Percentiles rank a stretch among this genome's conserved stretches.
Conservation (phyloP, 2,797 vertebrate genomes). For the Manis pentadactyla region DNA sequence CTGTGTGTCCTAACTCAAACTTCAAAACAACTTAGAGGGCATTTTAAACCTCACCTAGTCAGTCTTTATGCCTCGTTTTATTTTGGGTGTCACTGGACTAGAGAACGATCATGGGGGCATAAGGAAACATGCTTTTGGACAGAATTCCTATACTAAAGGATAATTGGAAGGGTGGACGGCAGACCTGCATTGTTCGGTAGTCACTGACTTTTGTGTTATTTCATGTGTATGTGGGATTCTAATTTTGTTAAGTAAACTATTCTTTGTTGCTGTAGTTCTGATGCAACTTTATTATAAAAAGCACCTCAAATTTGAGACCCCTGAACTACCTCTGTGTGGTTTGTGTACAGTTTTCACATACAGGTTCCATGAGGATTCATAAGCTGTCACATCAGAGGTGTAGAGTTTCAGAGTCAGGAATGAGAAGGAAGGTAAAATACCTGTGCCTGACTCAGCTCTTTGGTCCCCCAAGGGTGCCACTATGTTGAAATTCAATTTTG, state of each 20-base stretch:
- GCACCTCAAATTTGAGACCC: neutral
- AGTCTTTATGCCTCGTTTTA: accelerated
- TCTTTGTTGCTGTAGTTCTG: constrained; percentile 30
- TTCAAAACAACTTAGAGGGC: neutral
- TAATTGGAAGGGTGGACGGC: neutral
- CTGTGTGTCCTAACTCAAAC: neutral
- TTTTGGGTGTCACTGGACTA: accelerated
- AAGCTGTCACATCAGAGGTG: accelerated
- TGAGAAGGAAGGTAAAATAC: accelerated
- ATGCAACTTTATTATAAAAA: constrained; percentile 39
- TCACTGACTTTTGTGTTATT: constrained; percentile 51
- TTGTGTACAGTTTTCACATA: accelerated
- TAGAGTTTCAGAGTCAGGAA: accelerated
- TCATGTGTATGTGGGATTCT: neutral
- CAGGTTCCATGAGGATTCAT: accelerated
- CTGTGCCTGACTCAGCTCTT: neutral
- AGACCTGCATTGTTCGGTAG: constrained; percentile 25
- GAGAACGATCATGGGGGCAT: neutral
- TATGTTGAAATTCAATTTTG: no score
- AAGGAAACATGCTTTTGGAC: neutral
- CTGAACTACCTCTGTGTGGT: neutral
- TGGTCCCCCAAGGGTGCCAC: neutral
- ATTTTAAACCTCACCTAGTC: neutral
- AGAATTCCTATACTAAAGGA: neutral
- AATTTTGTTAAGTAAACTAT: neutral